Conservation (phyloP, 2,888 invertebrate species). For the Rotaria macrura region DNA sequence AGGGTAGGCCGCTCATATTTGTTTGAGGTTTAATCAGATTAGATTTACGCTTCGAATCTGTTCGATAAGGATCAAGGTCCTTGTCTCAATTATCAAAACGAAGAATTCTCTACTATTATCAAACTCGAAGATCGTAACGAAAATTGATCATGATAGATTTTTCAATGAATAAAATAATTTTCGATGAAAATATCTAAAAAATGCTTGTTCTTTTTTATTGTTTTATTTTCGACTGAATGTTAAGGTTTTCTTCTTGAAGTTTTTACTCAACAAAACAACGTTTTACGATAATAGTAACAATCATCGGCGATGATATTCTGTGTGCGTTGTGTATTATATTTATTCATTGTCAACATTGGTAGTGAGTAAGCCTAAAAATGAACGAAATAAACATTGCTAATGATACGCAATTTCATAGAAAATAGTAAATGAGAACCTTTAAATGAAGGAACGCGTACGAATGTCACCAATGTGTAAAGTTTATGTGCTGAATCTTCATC, state of each 20-base stretch:
- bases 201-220: no score
- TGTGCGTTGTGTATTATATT: neutral
- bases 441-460: slow-evolving; percentile 83
- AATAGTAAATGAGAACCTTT: slow-evolving; percentile 58
- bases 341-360: slow-evolving; percentile 34
- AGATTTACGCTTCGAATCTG: no score
- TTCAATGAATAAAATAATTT: no score
- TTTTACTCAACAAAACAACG: neutral
- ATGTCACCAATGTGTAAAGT: slow-evolving; percentile 91
- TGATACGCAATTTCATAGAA: neutral
- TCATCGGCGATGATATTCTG: neutral
- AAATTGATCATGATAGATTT: no score
- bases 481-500: slow-evolving; percentile 98
- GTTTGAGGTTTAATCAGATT: no score
- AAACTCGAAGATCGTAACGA: no score
- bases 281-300: neutral
- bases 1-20: no score
- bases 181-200: no score
- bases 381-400: neutral
- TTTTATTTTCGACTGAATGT: no score
- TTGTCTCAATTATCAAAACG: no score
- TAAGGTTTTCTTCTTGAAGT: neutral
- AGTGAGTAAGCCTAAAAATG: slow-evolving; percentile 23
- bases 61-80: no score
- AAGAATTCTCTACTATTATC: no score